Evolutionary conservation across 1,140 invertebrate species (phyloP).

Genomic region (Apis mellifera): DNA sequence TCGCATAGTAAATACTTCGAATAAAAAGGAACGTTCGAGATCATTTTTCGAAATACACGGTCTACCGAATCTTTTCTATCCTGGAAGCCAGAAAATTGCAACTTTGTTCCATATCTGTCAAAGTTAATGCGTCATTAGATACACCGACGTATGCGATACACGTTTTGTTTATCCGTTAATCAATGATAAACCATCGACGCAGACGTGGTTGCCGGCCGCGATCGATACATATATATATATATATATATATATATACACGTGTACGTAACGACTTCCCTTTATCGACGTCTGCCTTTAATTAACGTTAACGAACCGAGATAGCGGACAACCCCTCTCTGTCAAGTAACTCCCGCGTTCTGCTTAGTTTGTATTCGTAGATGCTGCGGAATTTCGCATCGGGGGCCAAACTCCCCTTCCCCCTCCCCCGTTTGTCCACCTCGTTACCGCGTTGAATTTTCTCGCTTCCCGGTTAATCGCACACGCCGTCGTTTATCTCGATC

Average conservation of each 20-base stretch:
- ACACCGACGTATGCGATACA: constrained; percentile 4
- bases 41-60: too few relatives aligned
- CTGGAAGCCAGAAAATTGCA: too few relatives aligned
- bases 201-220: not conserved
- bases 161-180: constrained; percentile 54
- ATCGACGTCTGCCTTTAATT: constrained; percentile 54
- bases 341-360: constrained; percentile 12
- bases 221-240: constrained; percentile 36
- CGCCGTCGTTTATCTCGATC: constrained; percentile 13
- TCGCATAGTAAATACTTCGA: too few relatives aligned
- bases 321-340: constrained; percentile 31
- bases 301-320: constrained; percentile 57
- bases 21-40: too few relatives aligned
- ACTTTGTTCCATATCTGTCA: not conserved
- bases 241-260: not conserved
- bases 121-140: constrained; percentile 38
- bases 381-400: constrained; percentile 23
- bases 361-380: constrained; percentile 50
- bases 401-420: not conserved
- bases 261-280: constrained; percentile 32
- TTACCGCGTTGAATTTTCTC: constrained; percentile 37
- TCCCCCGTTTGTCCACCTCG: constrained; percentile 42
- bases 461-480: constrained; percentile 23
- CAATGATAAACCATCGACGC: constrained; percentile 49
- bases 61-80: not conserved